Percentiles rank a stretch among this genome's conserved stretches.
These are phyloP conservation scores for Molothrus ater DNA, from an alignment of 2,797 vertebrate genomes.

Conservation along the genomic window DNA sequence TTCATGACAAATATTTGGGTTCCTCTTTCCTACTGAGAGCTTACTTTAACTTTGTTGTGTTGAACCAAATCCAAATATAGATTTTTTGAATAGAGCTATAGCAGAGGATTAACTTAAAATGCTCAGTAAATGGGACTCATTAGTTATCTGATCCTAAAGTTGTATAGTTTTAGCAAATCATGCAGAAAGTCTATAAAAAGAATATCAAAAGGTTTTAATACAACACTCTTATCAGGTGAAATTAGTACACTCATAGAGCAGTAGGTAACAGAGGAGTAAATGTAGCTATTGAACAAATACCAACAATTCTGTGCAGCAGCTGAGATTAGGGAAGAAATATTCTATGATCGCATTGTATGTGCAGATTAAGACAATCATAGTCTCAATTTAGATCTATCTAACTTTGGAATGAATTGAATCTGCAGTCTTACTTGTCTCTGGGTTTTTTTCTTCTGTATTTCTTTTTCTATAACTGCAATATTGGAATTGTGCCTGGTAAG, in stretches of 20 bases:
- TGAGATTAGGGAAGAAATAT: background rate
- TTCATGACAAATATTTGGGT: background rate
- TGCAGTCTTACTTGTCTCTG: background rate
- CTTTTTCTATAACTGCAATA: background rate
- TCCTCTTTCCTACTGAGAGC: background rate
- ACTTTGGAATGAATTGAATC: background rate
- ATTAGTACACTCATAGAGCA: background rate
- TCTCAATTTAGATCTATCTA: background rate
- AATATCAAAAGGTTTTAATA: background rate
- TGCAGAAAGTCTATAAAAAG: background rate
- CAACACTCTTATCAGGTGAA: background rate
- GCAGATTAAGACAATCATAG: background rate
- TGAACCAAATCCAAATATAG: background rate
- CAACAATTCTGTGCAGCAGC: background rate
- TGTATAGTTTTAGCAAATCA: background rate
- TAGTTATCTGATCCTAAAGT: background rate
- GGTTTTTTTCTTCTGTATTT: background rate
- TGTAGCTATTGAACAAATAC: background rate
- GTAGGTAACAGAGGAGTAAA: background rate
- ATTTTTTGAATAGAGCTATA: background rate
- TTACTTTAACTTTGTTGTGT: background rate
- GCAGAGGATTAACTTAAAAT: background rate
- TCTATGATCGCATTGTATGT: background rate
- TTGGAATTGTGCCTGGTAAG: background rate
- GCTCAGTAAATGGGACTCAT: background rate